A percentile compares a stretch with the other conserved stretches of the same genome.
These are phyloP conservation scores for Machimus atricapillus DNA, from an alignment of 2,888 invertebrate species.

Conservation along the genomic window DNA sequence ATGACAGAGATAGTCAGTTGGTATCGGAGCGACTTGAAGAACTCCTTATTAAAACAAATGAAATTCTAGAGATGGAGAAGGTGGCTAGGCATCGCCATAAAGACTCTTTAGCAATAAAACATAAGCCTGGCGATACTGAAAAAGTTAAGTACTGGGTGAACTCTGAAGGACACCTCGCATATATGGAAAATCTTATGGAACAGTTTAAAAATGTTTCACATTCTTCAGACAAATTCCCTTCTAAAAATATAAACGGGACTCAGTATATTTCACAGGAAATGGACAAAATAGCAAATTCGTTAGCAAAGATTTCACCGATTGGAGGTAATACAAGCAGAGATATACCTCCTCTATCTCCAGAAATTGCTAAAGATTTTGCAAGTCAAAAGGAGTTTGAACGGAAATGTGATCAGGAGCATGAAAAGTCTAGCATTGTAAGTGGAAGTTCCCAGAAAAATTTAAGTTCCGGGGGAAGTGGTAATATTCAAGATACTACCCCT, in stretches of 20 bases:
- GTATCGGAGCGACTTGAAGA: constrained; percentile 57
- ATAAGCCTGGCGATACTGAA: constrained; percentile 62
- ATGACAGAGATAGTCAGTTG: constrained; percentile 53
- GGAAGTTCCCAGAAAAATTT: constrained; percentile 44
- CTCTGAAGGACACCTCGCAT: constrained; percentile 21
- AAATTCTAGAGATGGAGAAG: constrained; percentile 58
- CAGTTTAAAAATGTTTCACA: constrained; percentile 24
- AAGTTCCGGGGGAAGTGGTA: constrained; percentile 44
- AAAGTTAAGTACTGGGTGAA: constrained; percentile 54
- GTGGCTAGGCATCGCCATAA: constrained; percentile 49
- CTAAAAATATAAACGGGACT: constrained; percentile 5
- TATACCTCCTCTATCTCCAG: constrained; percentile 46
- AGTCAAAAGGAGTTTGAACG: constrained; percentile 45
- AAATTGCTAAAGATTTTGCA: constrained; percentile 43
- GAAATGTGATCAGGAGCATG: constrained; percentile 45
- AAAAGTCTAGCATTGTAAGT: constrained; percentile 46
- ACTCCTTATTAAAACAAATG: constrained; percentile 56
- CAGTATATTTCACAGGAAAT: constrained; percentile 48
- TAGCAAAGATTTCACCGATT: background rate
- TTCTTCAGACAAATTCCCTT: background rate
- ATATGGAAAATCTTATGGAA: constrained; percentile 33
- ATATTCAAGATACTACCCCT: constrained; percentile 35
- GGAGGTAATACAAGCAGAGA: constrained; percentile 45
- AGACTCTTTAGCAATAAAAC: constrained; percentile 56
- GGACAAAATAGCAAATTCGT: constrained; percentile 46